A percentile compares a stretch with the other conserved stretches of the same genome.
Conservation (phyloP, 2,888 invertebrate species). For the Hydroisotoma schaefferi region DNA sequence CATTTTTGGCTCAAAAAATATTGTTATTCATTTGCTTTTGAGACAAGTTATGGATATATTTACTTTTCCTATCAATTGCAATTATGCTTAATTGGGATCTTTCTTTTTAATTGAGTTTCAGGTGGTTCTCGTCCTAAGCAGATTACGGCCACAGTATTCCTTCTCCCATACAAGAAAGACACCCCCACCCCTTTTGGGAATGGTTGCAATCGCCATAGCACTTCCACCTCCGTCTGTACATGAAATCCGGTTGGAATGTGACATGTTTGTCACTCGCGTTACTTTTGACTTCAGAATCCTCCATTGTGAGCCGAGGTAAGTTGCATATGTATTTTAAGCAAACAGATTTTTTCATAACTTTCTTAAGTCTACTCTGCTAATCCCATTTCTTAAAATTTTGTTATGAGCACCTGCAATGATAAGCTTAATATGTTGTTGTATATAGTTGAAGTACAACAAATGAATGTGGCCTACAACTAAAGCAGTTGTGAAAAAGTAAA, state of each 20-base stretch:
- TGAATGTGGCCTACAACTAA: too few species aligned
- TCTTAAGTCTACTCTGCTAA: too few species aligned
- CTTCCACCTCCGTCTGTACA: conserved; percentile 95
- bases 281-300: conserved; percentile 95
- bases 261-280: conserved; percentile 89
- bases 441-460: too few species aligned
- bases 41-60: too few species aligned
- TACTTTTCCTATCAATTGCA: too few species aligned
- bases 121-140: conserved; percentile 90
- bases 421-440: too few species aligned
- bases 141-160: conserved; percentile 86
- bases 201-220: conserved; percentile 93
- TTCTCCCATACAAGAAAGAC: conserved; percentile 86
- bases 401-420: too few species aligned
- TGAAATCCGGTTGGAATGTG: conserved; percentile 89
- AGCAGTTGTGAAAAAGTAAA: too few species aligned
- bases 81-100: conserved; percentile 8
- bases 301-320: conserved; percentile 93
- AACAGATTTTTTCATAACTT: too few species aligned
- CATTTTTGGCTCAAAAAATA: too few species aligned
- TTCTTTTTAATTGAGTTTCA: conserved; percentile 54
- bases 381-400: too few species aligned
- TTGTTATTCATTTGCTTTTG: too few species aligned
- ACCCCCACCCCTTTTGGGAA: conserved; percentile 80
- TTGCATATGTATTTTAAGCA: conserved; percentile 20